Evolutionary conservation across 2,113 vertebrate genomes (phyloP).

Genomic region (Leptocoma aspasia): DNA sequence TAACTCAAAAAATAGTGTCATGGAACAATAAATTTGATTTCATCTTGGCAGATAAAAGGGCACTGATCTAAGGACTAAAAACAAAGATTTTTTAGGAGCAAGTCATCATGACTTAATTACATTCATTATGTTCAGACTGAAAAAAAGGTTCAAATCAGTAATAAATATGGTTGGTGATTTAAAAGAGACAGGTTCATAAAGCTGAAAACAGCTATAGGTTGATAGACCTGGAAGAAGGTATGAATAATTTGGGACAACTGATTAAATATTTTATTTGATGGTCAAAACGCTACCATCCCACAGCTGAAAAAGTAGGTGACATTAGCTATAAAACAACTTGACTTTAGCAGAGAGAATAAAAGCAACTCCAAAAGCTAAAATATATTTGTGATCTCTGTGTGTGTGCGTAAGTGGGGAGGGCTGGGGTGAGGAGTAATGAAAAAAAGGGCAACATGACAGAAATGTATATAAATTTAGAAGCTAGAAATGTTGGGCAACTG

Average conservation of each 20-base stretch:
- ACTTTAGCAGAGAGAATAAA: constrained; percentile 17
- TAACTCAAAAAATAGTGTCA: constrained; percentile 12
- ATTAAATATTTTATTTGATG: constrained; percentile 61
- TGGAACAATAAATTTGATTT: neutral
- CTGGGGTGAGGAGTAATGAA: neutral
- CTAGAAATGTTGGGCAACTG: neutral
- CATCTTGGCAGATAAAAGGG: constrained; percentile 32
- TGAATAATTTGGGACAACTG: constrained; percentile 43
- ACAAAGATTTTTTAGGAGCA: constrained; percentile 8
- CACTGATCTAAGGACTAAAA: constrained; percentile 32
- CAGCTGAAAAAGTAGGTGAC: constrained; percentile 4
- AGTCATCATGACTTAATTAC: constrained; percentile 11
- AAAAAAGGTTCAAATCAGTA: neutral
- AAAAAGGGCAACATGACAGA: neutral
- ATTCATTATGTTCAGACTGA: neutral
- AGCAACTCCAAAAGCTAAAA: neutral
- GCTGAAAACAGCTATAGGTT: constrained; percentile 1
- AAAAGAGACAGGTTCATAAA: constrained; percentile 30
- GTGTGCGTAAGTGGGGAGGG: rapidly evolving
- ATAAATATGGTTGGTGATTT: constrained; percentile 18
- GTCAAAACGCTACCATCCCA: neutral
- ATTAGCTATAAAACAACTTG: neutral
- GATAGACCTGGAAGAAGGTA: neutral
- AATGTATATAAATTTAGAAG: neutral
- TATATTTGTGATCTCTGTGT: neutral